A percentile compares a stretch with the other conserved stretches of the same genome.
phyloP scores from a whole-genome alignment of 2,888 invertebrate genomes.

The Malacosoma neustria region DNA sequence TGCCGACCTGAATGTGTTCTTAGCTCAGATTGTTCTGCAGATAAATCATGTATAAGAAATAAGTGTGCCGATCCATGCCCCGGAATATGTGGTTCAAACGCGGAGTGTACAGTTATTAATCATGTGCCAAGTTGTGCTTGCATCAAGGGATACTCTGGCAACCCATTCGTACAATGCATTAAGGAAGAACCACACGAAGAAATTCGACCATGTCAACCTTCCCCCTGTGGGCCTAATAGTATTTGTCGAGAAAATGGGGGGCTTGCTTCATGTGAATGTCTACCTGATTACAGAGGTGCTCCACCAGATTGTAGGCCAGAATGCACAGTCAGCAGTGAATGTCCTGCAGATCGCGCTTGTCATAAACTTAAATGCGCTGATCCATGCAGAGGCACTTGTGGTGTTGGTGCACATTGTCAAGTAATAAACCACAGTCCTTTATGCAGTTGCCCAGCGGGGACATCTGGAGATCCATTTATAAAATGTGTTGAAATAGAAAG shows the following conservation, averaged over 20 bases:
- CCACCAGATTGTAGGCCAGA: constrained; percentile 85
- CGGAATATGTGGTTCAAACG: constrained; percentile 87
- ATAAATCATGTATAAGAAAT: constrained; percentile 87
- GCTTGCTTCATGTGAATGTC: constrained; percentile 83
- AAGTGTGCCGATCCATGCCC: constrained; percentile 92
- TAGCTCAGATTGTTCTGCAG: constrained; percentile 88
- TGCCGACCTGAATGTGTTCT: constrained; percentile 92
- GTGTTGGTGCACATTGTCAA: constrained; percentile 81
- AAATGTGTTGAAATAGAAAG: constrained; percentile 61
- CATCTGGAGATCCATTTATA: constrained; percentile 80
- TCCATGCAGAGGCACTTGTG: constrained; percentile 85
- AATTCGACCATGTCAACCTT: constrained; percentile 81
- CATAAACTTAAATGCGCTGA: constrained; percentile 84
- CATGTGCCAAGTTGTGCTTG: constrained; percentile 92
- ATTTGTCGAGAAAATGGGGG: constrained; percentile 83
- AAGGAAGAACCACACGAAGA: constrained; percentile 38
- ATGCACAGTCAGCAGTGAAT: constrained; percentile 86
- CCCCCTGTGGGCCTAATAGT: constrained; percentile 86
- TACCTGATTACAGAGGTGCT: constrained; percentile 79
- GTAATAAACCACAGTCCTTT: constrained; percentile 87
- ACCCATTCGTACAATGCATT: constrained; percentile 75
- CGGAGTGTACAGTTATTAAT: constrained; percentile 88
- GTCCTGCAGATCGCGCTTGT: constrained; percentile 83
- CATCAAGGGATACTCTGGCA: constrained; percentile 80
- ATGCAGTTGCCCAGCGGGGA: constrained; percentile 80